These are phyloP conservation scores for Tokudaia tokunoshimensis DNA, from an alignment of 2,797 vertebrate genomes.

Conservation along the genomic window DNA sequence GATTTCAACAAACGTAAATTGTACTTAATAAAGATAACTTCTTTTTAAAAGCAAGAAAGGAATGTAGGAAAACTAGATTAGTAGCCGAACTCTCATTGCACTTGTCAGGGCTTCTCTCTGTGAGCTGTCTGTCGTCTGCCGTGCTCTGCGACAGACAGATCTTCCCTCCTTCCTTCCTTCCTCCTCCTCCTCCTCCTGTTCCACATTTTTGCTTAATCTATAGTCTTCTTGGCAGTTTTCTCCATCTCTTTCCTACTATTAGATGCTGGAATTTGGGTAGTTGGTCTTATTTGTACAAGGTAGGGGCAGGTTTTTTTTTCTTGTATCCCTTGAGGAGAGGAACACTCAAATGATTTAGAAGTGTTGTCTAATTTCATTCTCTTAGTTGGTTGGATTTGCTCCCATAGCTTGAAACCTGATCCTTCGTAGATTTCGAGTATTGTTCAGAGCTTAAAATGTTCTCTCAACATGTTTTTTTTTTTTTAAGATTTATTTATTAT, in stretches of 20 bases:
- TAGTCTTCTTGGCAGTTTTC: slow-evolving; percentile 1
- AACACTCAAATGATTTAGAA: neutral
- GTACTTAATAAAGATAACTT: slow-evolving; percentile 41
- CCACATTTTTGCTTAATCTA: neutral
- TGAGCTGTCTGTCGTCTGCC: neutral
- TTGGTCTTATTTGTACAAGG: neutral
- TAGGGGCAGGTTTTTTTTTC: neutral
- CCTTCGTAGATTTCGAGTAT: slow-evolving; percentile 26
- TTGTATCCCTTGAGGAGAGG: neutral
- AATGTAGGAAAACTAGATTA: neutral
- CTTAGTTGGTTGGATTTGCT: slow-evolving; percentile 39
- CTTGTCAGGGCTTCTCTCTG: neutral
- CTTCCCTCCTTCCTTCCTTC: neutral
- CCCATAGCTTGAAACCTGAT: neutral
- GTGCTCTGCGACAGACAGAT: neutral
- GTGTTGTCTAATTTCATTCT: neutral
- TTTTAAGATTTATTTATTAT: no score
- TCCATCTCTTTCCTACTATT: neutral
- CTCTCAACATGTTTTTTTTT: slow-evolving; percentile 19
- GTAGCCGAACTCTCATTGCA: neutral
- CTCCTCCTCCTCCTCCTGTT: neutral
- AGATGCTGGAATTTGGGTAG: neutral
- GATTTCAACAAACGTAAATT: slow-evolving; percentile 2
- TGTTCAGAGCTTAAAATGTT: neutral
- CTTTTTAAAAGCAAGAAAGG: neutral